A percentile compares a stretch with the other conserved stretches of the same genome.
phyloP scores from a whole-genome alignment of 2,888 invertebrate genomes.

The Drosophila meridiana region DNA sequence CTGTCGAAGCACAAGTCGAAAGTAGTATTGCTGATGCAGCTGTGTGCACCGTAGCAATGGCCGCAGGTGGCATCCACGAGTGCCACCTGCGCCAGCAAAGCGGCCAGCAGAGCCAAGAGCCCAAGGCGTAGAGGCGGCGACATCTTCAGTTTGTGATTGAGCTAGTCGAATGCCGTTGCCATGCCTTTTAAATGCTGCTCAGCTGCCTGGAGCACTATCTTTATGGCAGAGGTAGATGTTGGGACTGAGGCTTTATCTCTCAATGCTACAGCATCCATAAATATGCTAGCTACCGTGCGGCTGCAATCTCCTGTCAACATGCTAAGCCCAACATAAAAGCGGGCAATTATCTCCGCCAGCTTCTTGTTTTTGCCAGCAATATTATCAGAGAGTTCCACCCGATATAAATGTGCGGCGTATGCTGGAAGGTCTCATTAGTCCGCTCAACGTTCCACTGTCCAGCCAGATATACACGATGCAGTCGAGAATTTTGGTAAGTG shows the following conservation, averaged over 20 bases:
- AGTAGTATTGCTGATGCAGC: conserved; percentile 58
- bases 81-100: conserved; percentile 18
- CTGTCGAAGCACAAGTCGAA: conserved; percentile 68
- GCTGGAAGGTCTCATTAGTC: conserved; percentile 40
- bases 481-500: conserved; percentile 52
- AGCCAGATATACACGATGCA: conserved; percentile 37
- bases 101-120: conserved; percentile 37
- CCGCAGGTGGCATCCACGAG: conserved; percentile 64
- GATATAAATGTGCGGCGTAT: conserved; percentile 59
- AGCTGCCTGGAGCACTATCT: conserved; percentile 45
- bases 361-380: background rate
- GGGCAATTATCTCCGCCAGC: conserved; percentile 18
- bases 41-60: conserved; percentile 58
- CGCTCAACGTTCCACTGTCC: conserved; percentile 8
- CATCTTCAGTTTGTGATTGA: conserved; percentile 59
- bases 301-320: conserved; percentile 20
- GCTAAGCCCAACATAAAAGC: conserved; percentile 45
- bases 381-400: background rate
- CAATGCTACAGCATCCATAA: conserved; percentile 63
- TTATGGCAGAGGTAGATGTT: conserved; percentile 30
- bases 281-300: conserved; percentile 51
- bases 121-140: conserved; percentile 26
- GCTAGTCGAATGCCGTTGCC: conserved; percentile 1
- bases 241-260: conserved; percentile 47
- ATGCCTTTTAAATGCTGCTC: conserved; percentile 59